These are phyloP conservation scores for Dermochelys coriacea DNA, from an alignment of 2,797 vertebrate genomes.

Conservation along the genomic window DNA sequence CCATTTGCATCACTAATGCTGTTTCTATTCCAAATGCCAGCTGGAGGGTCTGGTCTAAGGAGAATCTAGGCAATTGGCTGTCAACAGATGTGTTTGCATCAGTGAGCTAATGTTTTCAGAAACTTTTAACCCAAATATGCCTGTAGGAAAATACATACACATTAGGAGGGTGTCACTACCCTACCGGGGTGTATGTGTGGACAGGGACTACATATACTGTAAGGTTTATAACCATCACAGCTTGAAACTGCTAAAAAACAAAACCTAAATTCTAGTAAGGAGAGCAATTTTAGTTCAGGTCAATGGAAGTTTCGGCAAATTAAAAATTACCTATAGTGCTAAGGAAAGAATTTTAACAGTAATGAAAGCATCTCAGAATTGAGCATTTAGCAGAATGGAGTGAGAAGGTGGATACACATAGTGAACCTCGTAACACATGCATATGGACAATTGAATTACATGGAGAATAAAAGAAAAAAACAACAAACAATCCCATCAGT, in stretches of 20 bases:
- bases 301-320: slow-evolving; percentile 4
- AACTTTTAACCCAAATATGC: background rate
- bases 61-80: background rate
- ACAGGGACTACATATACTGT: background rate
- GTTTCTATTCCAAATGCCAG: background rate
- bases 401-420: background rate
- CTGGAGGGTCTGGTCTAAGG: background rate
- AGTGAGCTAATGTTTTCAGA: background rate
- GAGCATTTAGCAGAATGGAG: background rate
- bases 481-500: background rate
- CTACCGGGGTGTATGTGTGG: background rate
- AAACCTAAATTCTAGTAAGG: background rate
- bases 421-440: background rate
- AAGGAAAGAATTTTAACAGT: background rate
- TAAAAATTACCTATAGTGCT: slow-evolving; percentile 10
- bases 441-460: background rate
- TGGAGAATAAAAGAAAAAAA: background rate
- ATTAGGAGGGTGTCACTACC: background rate
- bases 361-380: background rate
- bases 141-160: background rate
- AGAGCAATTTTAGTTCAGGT: background rate
- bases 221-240: background rate
- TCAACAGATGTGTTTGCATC: background rate
- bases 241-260: slow-evolving; percentile 7
- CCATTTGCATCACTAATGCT: background rate